Evolutionary conservation across 2,888 invertebrate genomes (phyloP).

Genomic region (Sinotaia quadrata): DNA sequence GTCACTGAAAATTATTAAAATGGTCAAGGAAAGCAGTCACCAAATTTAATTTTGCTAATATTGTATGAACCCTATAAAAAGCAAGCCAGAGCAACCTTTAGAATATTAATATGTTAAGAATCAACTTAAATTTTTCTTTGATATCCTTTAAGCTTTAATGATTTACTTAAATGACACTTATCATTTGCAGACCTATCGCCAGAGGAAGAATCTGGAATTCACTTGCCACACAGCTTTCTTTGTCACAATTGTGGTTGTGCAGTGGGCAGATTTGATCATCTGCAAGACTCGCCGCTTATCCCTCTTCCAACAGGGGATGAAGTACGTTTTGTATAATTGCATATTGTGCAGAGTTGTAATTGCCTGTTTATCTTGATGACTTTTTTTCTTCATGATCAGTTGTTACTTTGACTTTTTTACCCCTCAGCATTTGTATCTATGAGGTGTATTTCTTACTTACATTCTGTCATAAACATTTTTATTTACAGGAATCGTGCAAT

Average conservation of each 20-base stretch:
- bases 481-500: constrained; percentile 69
- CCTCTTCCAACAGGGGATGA: constrained; percentile 97
- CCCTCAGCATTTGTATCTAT: not conserved
- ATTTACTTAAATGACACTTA: no score
- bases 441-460: not conserved
- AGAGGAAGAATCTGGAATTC: constrained; percentile 94
- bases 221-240: constrained; percentile 99
- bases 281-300: constrained; percentile 98
- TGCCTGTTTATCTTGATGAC: not conserved
- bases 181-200: constrained; percentile 96
- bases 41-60: no score
- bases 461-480: not conserved
- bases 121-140: no score
- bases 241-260: constrained; percentile 96
- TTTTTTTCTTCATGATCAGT: not conserved
- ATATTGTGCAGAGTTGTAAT: not conserved
- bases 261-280: constrained; percentile 98
- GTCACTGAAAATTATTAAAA: no score
- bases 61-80: no score
- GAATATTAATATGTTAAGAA: no score
- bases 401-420: not conserved
- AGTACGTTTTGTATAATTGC: constrained; percentile 71
- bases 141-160: no score
- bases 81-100: no score
- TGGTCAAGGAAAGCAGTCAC: no score